These are phyloP conservation scores for Galerucella calmariensis DNA, from an alignment of 2,888 invertebrate genomes.

Conservation along the genomic window DNA sequence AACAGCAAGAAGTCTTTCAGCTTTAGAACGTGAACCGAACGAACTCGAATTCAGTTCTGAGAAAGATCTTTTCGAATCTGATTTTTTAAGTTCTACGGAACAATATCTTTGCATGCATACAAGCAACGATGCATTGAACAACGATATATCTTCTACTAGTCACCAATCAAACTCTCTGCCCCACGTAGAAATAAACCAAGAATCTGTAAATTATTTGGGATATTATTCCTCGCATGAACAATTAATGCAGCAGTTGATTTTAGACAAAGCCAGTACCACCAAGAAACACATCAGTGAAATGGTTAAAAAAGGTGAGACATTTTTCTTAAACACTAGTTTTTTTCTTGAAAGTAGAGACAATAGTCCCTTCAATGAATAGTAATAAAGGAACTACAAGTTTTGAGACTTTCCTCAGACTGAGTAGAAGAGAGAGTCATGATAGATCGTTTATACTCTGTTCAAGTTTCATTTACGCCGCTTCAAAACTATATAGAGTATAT, in stretches of 20 bases:
- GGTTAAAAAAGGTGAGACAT: slow-evolving; percentile 68
- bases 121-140: slow-evolving; percentile 43
- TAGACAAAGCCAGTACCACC: slow-evolving; percentile 69
- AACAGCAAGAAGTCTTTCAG: slow-evolving; percentile 52
- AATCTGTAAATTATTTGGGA: slow-evolving; percentile 76
- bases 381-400: too few species aligned
- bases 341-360: too few species aligned
- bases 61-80: slow-evolving; percentile 38
- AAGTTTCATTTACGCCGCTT: too few species aligned
- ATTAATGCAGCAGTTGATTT: slow-evolving; percentile 72
- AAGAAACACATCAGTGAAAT: slow-evolving; percentile 70
- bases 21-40: slow-evolving; percentile 48
- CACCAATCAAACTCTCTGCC: slow-evolving; percentile 44
- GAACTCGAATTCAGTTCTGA: slow-evolving; percentile 46
- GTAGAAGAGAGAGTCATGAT: too few species aligned
- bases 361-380: too few species aligned
- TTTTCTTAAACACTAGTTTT: too few species aligned
- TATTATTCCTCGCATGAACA: slow-evolving; percentile 77
- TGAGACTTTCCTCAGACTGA: too few species aligned
- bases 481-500: too few species aligned
- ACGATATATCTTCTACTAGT: slow-evolving; percentile 38
- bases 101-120: slow-evolving; percentile 45
- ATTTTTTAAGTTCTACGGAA: slow-evolving; percentile 48
- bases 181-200: slow-evolving; percentile 66
- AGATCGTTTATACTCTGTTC: too few species aligned